phyloP scores from a whole-genome alignment of 2,113 vertebrate genomes.

The Corythaixoides concolor region DNA sequence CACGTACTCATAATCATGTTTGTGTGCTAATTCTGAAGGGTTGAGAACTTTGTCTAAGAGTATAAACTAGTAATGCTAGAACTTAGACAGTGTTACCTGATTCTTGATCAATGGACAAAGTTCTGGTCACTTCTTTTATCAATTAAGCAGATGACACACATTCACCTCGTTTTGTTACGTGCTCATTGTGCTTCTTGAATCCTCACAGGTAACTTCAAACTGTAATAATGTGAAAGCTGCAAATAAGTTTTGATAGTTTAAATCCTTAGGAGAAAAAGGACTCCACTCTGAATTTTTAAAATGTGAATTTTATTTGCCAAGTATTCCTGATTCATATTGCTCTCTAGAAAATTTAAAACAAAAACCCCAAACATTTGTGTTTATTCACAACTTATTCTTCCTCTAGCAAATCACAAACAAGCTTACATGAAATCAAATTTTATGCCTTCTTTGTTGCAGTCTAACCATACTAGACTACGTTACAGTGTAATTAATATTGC shows the following conservation, averaged over 20 bases:
- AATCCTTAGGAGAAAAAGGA: neutral
- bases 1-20: fast-evolving
- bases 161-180: neutral
- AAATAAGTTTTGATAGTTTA: neutral
- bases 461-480: neutral
- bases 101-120: neutral
- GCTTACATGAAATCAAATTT: neutral
- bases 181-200: neutral
- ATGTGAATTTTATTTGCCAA: neutral
- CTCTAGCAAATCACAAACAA: neutral
- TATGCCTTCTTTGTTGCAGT: neutral
- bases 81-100: neutral
- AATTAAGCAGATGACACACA: neutral
- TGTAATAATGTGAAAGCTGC: neutral
- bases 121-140: neutral
- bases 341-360: neutral
- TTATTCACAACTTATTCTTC: neutral
- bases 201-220: neutral
- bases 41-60: neutral
- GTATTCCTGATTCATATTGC: neutral
- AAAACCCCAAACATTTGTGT: neutral
- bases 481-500: neutral
- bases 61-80: neutral
- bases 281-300: neutral
- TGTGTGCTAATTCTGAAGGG: neutral